Conservation (phyloP, 2,113 vertebrate genomes). For the Callaeas wilsoni region DNA sequence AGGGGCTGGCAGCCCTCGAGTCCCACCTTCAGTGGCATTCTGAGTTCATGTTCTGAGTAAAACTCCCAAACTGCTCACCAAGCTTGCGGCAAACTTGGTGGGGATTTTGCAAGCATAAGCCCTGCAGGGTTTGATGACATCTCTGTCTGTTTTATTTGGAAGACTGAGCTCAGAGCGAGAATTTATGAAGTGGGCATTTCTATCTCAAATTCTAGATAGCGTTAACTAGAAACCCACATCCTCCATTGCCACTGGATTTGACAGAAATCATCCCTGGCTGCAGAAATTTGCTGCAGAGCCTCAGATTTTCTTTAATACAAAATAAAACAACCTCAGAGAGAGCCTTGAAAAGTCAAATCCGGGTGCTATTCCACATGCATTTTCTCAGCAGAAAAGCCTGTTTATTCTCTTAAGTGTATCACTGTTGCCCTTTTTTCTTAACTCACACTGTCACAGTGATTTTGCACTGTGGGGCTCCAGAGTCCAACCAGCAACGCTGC, state of each 20-base stretch:
- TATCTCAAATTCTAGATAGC: not conserved
- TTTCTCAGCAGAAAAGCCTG: not conserved
- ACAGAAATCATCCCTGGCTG: conserved; percentile 18
- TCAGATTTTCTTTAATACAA: not conserved
- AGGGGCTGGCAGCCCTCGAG: not conserved
- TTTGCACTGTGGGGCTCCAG: not conserved
- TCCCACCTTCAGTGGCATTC: not conserved
- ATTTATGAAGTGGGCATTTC: not conserved
- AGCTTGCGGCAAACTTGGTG: not conserved
- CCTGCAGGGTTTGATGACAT: not conserved
- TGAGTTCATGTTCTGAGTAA: not conserved
- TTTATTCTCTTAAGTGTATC: not conserved
- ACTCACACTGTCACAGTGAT: not conserved
- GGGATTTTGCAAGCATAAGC: not conserved
- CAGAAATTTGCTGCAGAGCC: conserved; percentile 10
- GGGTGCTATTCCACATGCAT: not conserved
- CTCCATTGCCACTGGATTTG: not conserved
- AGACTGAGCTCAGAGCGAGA: not conserved
- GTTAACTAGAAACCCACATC: not conserved
- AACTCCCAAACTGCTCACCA: not conserved
- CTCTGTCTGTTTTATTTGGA: not conserved
- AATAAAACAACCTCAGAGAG: not conserved
- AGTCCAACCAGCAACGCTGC: not conserved
- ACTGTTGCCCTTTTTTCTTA: not conserved
- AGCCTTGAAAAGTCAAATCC: not conserved